Base-by-base conservation (phyloP, 2,113 vertebrate genomes). In the Callochromis pleurospilus region DNA sequence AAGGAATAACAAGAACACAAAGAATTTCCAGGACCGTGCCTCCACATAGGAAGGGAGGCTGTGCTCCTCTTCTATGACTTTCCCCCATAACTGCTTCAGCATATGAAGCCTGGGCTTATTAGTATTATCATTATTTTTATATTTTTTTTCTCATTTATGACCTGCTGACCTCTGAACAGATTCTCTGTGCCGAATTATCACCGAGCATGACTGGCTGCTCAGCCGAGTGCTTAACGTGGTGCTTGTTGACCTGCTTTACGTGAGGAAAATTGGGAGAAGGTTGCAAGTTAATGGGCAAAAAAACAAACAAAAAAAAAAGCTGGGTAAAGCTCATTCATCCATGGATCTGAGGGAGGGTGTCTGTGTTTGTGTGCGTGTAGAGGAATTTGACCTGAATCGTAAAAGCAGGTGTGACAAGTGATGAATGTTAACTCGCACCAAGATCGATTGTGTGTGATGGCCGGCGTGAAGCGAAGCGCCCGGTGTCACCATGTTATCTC, bases 1-100 rank as follows among this genome's bases (percentile, higher is more conserved):
- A 93, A 94, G 93, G 90, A 95, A 96, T 95, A 95, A 95, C 94
- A 95, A 93, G 92, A 95, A 95, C 87, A 95, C 93, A 95, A 95
- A 95, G 93, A 95, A 94, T 95, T 95, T 95, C 94, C 93, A 95
- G 90, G 45, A 90, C 62, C 73, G 83, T 90, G 93, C 94, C 93
- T 93, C 89, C 87, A 93, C 89, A 92, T 88, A 92, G 93, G 94
- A 95, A 95, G 86, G 86, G 90, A 93, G 93, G 90, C 92, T 86
- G 12, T 90, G 88, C 89, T 94, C 94, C 85, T 95, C 89, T 92
- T 92, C 92, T 86, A 49, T 77, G 82, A 79, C 84, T 91, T 89
- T 94, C 90, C 90, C 90, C 87, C 24, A 26, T 73, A 86, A 92
- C 81, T 60, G 80, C 84, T 94, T 83, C 58, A 80, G 85, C 88